These are phyloP conservation scores for Rhinoderma darwinii DNA, from an alignment of 2,113 vertebrate species.

Conservation along the genomic window DNA sequence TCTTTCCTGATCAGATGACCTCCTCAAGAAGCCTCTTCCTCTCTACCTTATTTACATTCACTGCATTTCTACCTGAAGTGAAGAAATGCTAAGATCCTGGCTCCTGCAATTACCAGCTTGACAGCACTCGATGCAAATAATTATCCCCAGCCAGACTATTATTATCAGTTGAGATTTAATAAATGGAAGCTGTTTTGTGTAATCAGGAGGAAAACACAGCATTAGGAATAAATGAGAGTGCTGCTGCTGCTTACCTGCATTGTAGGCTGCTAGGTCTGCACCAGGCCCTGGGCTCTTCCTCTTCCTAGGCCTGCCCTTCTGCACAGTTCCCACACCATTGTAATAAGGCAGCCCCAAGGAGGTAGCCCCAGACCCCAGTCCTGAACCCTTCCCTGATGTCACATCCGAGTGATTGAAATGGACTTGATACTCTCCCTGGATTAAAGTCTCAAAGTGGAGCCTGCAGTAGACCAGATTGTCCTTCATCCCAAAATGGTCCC, in stretches of 20 bases:
- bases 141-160: constrained; percentile 73
- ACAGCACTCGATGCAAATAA: constrained; percentile 73
- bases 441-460: constrained; percentile 97
- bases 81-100: constrained; percentile 70
- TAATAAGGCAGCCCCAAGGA: constrained; percentile 96
- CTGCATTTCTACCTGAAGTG: constrained; percentile 73
- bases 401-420: constrained; percentile 94
- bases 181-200: constrained; percentile 69
- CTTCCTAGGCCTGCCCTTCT: constrained; percentile 96
- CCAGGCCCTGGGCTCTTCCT: constrained; percentile 95
- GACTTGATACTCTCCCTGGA: constrained; percentile 94
- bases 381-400: constrained; percentile 83
- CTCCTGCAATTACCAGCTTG: constrained; percentile 72
- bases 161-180: constrained; percentile 73
- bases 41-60: constrained; percentile 71
- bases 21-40: constrained; percentile 64
- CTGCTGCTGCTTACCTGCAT: constrained; percentile 84
- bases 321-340: constrained; percentile 95
- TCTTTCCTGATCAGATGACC: not conserved
- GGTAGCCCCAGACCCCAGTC: constrained; percentile 82
- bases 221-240: constrained; percentile 50
- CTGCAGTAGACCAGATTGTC: constrained; percentile 98
- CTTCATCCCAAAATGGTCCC: constrained; percentile 99
- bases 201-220: constrained; percentile 61
- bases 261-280: constrained; percentile 93